phyloP scores from a whole-genome alignment of 1,140 invertebrate species.

The Drosophila grimshawi region DNA sequence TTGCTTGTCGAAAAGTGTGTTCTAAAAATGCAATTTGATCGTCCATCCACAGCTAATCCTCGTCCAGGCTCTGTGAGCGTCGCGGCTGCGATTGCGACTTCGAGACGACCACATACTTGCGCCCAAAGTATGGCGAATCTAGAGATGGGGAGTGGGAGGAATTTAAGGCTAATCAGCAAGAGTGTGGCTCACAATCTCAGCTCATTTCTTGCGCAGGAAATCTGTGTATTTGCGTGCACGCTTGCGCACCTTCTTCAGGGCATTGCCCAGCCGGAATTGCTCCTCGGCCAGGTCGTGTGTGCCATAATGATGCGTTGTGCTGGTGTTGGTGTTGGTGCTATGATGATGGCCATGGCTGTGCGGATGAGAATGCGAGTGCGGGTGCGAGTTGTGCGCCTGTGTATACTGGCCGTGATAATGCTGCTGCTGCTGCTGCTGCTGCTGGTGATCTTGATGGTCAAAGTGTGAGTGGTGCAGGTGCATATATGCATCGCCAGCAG shows the following conservation, averaged over 20 bases:
- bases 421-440: conserved; percentile 32
- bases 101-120: conserved; percentile 78
- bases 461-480: conserved; percentile 73
- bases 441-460: conserved; percentile 23
- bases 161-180: conserved; percentile 33
- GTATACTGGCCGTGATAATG: conserved; percentile 39
- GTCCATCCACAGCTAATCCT: conserved; percentile 54
- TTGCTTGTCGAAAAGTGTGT: conserved; percentile 59
- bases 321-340: conserved; percentile 43
- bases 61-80: conserved; percentile 76
- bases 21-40: conserved; percentile 14
- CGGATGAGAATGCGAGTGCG: conserved; percentile 45
- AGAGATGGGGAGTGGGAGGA: conserved; percentile 14
- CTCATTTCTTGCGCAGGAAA: conserved; percentile 82
- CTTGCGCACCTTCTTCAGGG: conserved; percentile 80
- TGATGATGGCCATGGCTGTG: conserved; percentile 50
- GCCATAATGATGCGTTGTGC: conserved; percentile 38
- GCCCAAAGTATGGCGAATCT: conserved; percentile 83
- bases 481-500: conserved; percentile 63
- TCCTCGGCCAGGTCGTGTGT: conserved; percentile 53
- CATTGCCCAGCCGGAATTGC: conserved; percentile 76
- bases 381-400: conserved; percentile 37
- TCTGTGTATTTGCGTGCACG: conserved; percentile 83
- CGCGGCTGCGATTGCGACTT: conserved; percentile 48
- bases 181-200: conserved; percentile 7